Percentiles rank a stretch among this genome's conserved stretches.
Conservation (phyloP, 1,140 invertebrate species). For the Globodera rostochiensis region DNA sequence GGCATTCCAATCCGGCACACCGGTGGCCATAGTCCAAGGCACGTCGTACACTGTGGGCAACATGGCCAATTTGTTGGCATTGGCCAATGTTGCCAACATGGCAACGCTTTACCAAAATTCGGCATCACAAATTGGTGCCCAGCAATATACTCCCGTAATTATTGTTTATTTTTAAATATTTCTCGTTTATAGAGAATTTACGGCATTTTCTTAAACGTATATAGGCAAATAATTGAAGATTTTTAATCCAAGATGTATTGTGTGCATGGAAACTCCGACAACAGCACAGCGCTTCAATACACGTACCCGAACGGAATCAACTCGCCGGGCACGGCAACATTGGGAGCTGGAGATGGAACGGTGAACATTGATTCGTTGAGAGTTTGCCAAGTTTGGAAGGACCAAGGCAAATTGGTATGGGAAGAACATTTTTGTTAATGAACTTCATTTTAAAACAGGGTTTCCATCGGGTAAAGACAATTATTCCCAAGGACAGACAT, state of each 20-base stretch:
- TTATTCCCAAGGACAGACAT: too few relatives aligned
- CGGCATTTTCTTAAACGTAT: too few relatives aligned
- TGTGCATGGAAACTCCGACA: neutral
- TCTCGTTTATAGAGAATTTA: too few relatives aligned
- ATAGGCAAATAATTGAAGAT: too few relatives aligned
- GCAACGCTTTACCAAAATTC: neutral
- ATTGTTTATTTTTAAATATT: neutral
- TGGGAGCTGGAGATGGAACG: neutral
- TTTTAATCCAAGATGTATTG: neutral
- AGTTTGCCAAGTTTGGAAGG: neutral
- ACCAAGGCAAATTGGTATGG: neutral
- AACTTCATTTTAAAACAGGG: too few relatives aligned
- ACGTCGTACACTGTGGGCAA: neutral
- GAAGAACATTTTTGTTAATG: too few relatives aligned
- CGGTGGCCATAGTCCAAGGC: neutral
- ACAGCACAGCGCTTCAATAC: neutral
- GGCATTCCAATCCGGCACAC: neutral
- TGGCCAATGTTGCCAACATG: neutral
- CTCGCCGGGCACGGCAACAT: neutral
- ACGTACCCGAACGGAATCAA: neutral
- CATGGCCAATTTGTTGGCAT: neutral
- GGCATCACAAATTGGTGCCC: neutral
- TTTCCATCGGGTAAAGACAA: too few relatives aligned
- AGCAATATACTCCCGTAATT: neutral
- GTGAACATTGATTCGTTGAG: neutral